A percentile compares a stretch with the other conserved stretches of the same genome.
phyloP scores from a whole-genome alignment of 2,113 vertebrate genomes.

The Delphinapterus leucas region DNA sequence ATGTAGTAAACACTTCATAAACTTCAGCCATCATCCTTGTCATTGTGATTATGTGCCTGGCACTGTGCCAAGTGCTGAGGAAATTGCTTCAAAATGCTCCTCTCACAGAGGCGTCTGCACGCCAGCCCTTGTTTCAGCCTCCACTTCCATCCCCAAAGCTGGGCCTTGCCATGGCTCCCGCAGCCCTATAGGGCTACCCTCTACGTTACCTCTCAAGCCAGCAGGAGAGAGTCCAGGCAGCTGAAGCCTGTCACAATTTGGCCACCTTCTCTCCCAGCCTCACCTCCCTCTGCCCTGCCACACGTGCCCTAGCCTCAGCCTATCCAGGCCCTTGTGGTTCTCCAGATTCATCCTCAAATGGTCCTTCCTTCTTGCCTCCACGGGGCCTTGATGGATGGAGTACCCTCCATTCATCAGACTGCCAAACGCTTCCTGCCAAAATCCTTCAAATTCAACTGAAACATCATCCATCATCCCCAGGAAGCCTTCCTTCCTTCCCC shows the following conservation, averaged over 20 bases:
- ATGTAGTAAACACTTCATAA: neutral
- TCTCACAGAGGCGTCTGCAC: neutral
- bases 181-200: neutral
- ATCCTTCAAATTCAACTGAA: neutral
- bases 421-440: neutral
- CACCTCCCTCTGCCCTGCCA: neutral
- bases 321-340: neutral
- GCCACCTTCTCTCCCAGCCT: neutral
- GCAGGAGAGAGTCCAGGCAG: neutral
- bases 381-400: neutral
- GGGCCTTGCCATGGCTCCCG: neutral
- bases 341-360: neutral
- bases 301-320: neutral
- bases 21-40: neutral
- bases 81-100: neutral
- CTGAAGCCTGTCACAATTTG: neutral
- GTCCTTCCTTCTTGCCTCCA: neutral
- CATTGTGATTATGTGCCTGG: slow-evolving; percentile 15
- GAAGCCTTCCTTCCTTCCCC: neutral
- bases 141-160: neutral
- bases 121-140: neutral
- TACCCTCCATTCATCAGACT: neutral
- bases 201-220: neutral
- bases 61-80: neutral
- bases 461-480: neutral